phyloP scores from a whole-genome alignment of 2,888 invertebrate genomes.

The Palloptera scutellata region DNA sequence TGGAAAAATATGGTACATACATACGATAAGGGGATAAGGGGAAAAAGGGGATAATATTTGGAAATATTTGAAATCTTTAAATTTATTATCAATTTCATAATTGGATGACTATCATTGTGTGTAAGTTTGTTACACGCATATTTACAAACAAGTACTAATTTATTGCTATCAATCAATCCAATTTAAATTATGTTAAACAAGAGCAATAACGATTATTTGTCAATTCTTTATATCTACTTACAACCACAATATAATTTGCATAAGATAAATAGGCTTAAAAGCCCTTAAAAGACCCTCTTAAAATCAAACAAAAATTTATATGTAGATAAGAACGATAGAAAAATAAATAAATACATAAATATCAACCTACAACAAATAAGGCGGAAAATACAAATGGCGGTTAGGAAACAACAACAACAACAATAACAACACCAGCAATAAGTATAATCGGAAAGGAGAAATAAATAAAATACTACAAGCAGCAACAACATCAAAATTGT shows the following conservation, averaged over 20 bases:
- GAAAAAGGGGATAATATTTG: background rate
- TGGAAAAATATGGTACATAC: background rate
- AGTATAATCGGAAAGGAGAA: too few species aligned
- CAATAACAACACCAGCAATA: too few species aligned
- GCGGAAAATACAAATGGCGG: too few species aligned
- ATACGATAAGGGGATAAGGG: background rate
- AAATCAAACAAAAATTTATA: too few species aligned
- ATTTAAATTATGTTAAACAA: conserved; percentile 8
- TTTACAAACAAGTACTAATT: background rate
- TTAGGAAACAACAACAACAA: too few species aligned
- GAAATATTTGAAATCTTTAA: background rate
- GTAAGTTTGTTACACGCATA: background rate
- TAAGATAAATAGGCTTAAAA: conserved; percentile 11
- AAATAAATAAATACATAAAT: too few species aligned
- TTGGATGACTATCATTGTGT: background rate
- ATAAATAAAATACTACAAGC: background rate
- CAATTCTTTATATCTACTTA: background rate
- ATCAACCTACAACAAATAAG: too few species aligned
- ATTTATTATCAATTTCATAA: conserved; percentile 5
- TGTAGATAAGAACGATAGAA: too few species aligned
- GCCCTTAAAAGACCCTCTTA: background rate
- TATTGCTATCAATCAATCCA: conserved; percentile 11
- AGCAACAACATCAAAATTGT: background rate
- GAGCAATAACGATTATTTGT: conserved; percentile 10
- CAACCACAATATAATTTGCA: conserved; percentile 19